phyloP scores from a whole-genome alignment of 1,140 invertebrate genomes.

The Octopus bimaculoides region DNA sequence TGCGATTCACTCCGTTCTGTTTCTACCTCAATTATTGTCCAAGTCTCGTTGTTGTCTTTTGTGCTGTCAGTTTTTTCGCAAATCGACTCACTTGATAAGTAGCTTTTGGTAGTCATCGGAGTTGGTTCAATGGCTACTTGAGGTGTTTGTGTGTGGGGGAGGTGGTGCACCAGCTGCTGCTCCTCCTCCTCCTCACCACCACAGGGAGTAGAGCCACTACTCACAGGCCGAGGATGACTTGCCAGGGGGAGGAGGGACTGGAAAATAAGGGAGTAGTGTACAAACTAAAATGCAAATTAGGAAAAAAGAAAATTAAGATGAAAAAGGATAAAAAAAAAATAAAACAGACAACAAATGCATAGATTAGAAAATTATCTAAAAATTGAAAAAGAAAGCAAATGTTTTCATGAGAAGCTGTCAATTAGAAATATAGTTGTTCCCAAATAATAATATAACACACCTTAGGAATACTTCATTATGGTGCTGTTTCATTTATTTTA shows the following conservation, averaged over 20 bases:
- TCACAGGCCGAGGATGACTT: not conserved
- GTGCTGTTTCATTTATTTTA: too few relatives aligned
- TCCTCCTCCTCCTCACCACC: slow-evolving; percentile 4
- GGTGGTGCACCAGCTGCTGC: slow-evolving; percentile 1
- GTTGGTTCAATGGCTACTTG: not conserved
- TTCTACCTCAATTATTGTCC: slow-evolving; percentile 7
- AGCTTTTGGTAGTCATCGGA: not conserved
- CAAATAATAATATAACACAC: too few relatives aligned
- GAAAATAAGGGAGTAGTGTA: slow-evolving; percentile 24
- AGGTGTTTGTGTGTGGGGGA: not conserved
- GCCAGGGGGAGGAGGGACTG: slow-evolving; percentile 22
- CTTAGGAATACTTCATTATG: too few relatives aligned
- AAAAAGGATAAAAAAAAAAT: slow-evolving; percentile 22
- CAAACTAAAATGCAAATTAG: slow-evolving; percentile 26
- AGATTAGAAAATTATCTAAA: too few relatives aligned
- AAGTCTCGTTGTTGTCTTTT: not conserved
- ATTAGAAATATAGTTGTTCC: too few relatives aligned
- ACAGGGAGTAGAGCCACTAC: slow-evolving; percentile 7
- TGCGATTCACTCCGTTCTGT: not conserved
- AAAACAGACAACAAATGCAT: not conserved
- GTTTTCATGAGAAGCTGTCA: too few relatives aligned
- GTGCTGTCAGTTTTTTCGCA: not conserved
- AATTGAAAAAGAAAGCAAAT: too few relatives aligned
- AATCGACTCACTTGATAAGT: slow-evolving; percentile 5
- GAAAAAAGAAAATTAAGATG: slow-evolving; percentile 19